Conservation (phyloP, 2,797 vertebrate species). For the Cercopithecus petaurista region DNA sequence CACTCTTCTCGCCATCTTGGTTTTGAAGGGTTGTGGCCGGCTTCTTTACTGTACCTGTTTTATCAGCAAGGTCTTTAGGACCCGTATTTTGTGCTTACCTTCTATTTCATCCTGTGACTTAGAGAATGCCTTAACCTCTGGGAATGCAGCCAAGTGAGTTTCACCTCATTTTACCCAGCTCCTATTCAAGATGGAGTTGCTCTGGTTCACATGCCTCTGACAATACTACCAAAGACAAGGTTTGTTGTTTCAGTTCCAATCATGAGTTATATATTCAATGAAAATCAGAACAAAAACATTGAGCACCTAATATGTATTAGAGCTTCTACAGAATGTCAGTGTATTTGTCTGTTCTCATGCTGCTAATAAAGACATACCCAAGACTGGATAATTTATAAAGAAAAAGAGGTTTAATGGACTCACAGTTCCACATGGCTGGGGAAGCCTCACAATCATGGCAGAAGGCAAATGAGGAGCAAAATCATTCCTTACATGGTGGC, state of each 20-base stretch:
- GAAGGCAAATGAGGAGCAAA: background rate
- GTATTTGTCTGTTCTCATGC: background rate
- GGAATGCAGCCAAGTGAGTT: background rate
- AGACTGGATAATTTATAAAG: background rate
- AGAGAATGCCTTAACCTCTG: background rate
- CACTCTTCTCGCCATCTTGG: background rate
- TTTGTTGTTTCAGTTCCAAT: background rate
- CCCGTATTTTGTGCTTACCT: background rate
- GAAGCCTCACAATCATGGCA: background rate
- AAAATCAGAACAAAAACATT: background rate
- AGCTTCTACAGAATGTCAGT: background rate
- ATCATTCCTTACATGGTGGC: background rate
- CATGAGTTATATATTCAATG: background rate
- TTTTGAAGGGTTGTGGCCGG: background rate
- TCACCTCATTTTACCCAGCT: background rate
- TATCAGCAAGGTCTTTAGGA: background rate
- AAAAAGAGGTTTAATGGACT: background rate
- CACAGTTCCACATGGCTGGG: background rate
- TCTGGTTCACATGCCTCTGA: background rate
- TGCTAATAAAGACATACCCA: background rate
- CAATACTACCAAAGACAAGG: background rate
- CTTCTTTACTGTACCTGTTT: background rate
- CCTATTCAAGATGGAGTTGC: background rate
- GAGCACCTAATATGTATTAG: background rate
- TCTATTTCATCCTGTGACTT: background rate